These are phyloP conservation scores for Pagetopsis macropterus DNA, from an alignment of 2,797 vertebrate species.

Conservation along the genomic window DNA sequence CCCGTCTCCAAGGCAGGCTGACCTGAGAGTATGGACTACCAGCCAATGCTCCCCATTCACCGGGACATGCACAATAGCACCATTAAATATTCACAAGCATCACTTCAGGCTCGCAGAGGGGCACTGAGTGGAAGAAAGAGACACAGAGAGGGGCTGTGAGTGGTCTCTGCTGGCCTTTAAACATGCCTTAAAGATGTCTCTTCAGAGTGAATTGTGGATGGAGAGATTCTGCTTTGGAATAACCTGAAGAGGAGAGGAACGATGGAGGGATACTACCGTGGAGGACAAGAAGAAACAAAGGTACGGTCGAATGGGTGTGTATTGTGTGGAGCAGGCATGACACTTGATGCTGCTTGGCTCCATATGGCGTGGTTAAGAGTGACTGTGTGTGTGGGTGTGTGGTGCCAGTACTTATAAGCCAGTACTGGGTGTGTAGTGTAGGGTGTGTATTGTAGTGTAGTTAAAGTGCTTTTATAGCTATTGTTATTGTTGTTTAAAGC, in stretches of 20 bases:
- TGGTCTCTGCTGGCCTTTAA: slow-evolving; percentile 46
- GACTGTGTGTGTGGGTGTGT: slow-evolving; percentile 24
- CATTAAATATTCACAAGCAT: slow-evolving; percentile 94
- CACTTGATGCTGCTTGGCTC: slow-evolving; percentile 82
- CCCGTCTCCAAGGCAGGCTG: slow-evolving; percentile 17
- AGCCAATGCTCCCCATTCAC: slow-evolving; percentile 79
- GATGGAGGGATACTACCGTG: slow-evolving; percentile 50
- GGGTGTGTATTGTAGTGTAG: not conserved
- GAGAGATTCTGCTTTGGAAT: slow-evolving; percentile 77
- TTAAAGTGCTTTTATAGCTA: not conserved
- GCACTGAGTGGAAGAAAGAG: slow-evolving; percentile 50
- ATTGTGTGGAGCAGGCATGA: slow-evolving; percentile 67
- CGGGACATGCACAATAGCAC: slow-evolving; percentile 87
- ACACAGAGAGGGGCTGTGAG: slow-evolving; percentile 31
- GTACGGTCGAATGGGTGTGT: slow-evolving; percentile 53
- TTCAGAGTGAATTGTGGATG: slow-evolving; percentile 51
- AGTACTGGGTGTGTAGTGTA: not conserved
- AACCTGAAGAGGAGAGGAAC: slow-evolving; percentile 66
- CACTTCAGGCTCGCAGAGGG: slow-evolving; percentile 71
- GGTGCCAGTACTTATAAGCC: not conserved
- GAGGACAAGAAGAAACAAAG: slow-evolving; percentile 63
- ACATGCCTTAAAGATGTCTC: slow-evolving; percentile 64
- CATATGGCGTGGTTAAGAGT: slow-evolving; percentile 73
- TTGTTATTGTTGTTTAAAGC: not conserved
- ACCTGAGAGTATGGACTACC: slow-evolving; percentile 60